These are phyloP conservation scores for Esperia sulphurella DNA, from an alignment of 2,888 invertebrate genomes.

Conservation along the genomic window DNA sequence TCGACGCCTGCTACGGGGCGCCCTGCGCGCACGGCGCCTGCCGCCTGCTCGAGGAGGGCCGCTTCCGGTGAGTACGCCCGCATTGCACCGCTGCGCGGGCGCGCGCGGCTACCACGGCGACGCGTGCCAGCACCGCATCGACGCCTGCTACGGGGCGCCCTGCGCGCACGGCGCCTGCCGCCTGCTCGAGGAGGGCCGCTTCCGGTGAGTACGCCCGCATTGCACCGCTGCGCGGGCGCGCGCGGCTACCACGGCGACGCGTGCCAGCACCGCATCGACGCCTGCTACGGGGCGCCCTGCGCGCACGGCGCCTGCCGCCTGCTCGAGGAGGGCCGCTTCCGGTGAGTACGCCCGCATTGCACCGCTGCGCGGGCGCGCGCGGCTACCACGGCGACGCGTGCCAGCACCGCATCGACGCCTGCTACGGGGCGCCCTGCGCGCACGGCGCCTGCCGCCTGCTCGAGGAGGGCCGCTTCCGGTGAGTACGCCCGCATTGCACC, in stretches of 20 bases:
- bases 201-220: conserved; percentile 88
- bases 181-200: conserved; percentile 96
- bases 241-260: conserved; percentile 97
- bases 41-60: conserved; percentile 94
- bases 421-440: conserved; percentile 98
- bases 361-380: conserved; percentile 95
- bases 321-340: conserved; percentile 96
- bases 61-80: conserved; percentile 91
- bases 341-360: no score
- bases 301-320: conserved; percentile 95
- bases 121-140: conserved; percentile 96
- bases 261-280: conserved; percentile 97
- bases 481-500: no score
- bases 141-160: conserved; percentile 99
- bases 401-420: conserved; percentile 97
- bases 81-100: no score
- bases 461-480: conserved; percentile 97
- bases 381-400: conserved; percentile 98
- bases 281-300: conserved; percentile 99
- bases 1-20: conserved; percentile 99
- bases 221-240: conserved; percentile 95
- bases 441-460: conserved; percentile 95
- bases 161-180: conserved; percentile 96
- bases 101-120: conserved; percentile 97
- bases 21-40: conserved; percentile 97